A percentile compares a stretch with the other conserved stretches of the same genome.
Conservation (phyloP, 2,797 vertebrate genomes). For the Setipinna tenuifilis region DNA sequence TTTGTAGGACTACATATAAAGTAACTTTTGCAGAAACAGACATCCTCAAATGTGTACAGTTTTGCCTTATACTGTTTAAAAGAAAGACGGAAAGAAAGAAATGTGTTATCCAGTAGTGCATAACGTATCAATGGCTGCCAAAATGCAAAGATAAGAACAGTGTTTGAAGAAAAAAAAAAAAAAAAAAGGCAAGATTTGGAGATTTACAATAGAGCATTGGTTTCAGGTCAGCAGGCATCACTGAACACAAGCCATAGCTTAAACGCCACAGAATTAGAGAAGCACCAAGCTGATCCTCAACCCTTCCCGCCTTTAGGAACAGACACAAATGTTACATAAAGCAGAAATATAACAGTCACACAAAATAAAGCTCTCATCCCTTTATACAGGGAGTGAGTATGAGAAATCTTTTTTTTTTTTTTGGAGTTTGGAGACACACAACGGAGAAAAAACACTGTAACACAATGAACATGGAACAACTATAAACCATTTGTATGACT, state of each 20-base stretch:
- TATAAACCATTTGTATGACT: background rate
- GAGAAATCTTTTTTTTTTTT: conserved; percentile 16
- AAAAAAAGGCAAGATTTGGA: conserved; percentile 13
- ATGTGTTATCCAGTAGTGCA: background rate
- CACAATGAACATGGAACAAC: conserved; percentile 10
- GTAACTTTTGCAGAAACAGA: background rate
- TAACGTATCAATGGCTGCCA: conserved; percentile 8
- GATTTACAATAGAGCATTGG: conserved; percentile 29
- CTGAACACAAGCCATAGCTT: conserved; percentile 15
- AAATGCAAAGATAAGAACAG: background rate
- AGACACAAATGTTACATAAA: conserved; percentile 20
- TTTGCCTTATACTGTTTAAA: conserved; percentile 23
- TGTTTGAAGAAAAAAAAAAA: conserved; percentile 13
- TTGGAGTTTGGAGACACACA: background rate
- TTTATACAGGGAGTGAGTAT: background rate
- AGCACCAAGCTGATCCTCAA: background rate
- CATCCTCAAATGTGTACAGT: background rate
- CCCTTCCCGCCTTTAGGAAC: background rate
- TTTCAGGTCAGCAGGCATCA: conserved; percentile 49
- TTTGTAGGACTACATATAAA: conserved; percentile 1
- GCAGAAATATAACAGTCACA: conserved; percentile 10
- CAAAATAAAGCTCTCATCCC: background rate
- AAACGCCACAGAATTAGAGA: conserved; percentile 3
- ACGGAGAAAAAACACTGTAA: background rate
- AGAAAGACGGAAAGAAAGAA: background rate